Percentiles rank a stretch among this genome's conserved stretches.
Conservation (phyloP, 1,140 invertebrate genomes). For the Frieseomelitta varia region DNA sequence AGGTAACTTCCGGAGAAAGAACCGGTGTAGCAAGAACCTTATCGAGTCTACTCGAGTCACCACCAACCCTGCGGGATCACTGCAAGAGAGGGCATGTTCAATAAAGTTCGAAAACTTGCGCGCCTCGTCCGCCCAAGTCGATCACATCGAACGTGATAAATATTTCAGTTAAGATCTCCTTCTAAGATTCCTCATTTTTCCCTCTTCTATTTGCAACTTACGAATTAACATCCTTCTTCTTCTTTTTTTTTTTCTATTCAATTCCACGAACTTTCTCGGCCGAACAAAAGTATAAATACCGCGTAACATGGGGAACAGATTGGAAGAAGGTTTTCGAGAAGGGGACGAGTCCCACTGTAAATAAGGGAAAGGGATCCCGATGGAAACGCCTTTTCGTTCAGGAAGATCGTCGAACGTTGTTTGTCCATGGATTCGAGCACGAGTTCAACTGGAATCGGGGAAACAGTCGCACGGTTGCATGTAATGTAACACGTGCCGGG, state of each 20-base stretch:
- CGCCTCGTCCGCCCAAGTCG: neutral
- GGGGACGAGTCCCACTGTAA: conserved; percentile 11
- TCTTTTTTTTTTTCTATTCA: neutral
- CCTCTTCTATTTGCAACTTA: neutral
- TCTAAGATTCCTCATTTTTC: neutral
- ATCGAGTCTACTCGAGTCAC: conserved; percentile 33
- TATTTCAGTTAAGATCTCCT: neutral
- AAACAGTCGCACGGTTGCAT: conserved; percentile 59
- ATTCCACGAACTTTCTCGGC: no score
- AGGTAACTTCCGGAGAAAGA: conserved; percentile 33
- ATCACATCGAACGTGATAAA: conserved; percentile 1
- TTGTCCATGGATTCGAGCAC: conserved; percentile 34
- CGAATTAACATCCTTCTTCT: neutral
- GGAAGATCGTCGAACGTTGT: conserved; percentile 38
- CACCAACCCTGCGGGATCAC: conserved; percentile 39
- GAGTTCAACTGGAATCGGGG: conserved; percentile 53
- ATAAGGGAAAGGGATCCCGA: conserved; percentile 31
- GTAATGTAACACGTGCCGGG: conserved; percentile 58
- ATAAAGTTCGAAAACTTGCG: conserved; percentile 48
- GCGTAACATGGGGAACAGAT: neutral
- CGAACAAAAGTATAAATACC: neutral
- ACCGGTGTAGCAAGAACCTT: conserved; percentile 6
- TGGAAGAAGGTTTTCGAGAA: neutral
- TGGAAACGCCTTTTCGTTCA: conserved; percentile 44
- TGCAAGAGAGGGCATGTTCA: neutral